Base-by-base conservation (phyloP, 2,888 invertebrate species). In the Drosophila falleni region DNA sequence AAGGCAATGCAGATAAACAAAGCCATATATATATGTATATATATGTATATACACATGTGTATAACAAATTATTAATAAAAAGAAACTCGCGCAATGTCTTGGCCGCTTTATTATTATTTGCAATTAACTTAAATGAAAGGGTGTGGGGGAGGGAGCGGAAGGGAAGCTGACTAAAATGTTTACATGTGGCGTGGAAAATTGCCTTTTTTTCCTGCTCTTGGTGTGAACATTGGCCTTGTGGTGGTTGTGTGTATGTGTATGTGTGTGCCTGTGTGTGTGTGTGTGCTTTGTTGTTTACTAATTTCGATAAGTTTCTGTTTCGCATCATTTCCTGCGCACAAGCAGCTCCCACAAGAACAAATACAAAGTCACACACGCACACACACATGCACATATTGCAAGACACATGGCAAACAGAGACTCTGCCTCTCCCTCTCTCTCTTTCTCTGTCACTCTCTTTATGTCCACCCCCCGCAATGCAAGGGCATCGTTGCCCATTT, bases 1-100 rank as follows among this genome's bases (percentile, higher is more conserved):
- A 85, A 85, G 79, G 69, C 71, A n/a, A 19, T 54, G 64, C 80
- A 89, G 83, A 84, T 84, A 89, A 89, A 89, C 85, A 85, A 84
- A 80, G 72, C 66, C 46, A 39, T 47, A 58, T 42, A 60, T 41
- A 31, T 39, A 42, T 19, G 4, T 10, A 6, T 35, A 46, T 9
- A 19, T 9, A 9, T 31, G n/a, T 51, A 54, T 13, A 31, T 47
- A 50, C 53, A 33, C 37, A 11, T 33, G 31, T 65, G 44, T 59
- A 55, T 51, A 73, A 71, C 49, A 74, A 68, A 71, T 68, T 76
- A 69, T 60, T 70, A 88, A 73, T 71, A 85, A 79, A 79, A 79
- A 78, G 33, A 59, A 74, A 78, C 58, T 79, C 63, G 50, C 49
- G 39, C 80, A 70, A 64, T 67, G 61, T 70, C 62, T 70, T 50